Evolutionary conservation across 2,113 vertebrate species (phyloP), one percentile per base, ranked within the genome.

Genomic region (Tyrannus savana): DNA sequence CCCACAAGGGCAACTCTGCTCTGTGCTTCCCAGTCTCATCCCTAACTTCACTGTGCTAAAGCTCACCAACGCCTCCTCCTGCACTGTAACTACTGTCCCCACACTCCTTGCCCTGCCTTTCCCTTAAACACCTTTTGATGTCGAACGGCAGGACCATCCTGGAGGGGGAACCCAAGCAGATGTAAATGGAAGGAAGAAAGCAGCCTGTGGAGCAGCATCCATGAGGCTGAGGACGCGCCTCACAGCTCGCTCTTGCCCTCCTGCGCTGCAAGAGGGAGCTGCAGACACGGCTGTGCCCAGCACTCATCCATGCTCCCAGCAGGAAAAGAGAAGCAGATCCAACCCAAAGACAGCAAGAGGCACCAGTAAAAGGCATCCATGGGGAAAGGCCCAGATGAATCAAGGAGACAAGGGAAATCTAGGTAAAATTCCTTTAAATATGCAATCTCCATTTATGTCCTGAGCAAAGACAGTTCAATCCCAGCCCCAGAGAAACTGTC

Each of bases 191-290:
- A 58, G 71, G 82, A 75, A 42, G 62, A 60, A 69, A 82, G 39
- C 23, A 63, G 75, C 41, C 49, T 24, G 24, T 24, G 85, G 60
- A 91, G 58, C 75, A 79, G 83, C 31, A 55, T 42, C 41, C 49
- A 67, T 12, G 33, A 50, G 58, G 80, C 58, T 18, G 64, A 52
- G 59, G 35, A 71, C 13, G 16, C 0, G 19, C 42, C 84, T 84
- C 77, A 37, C 1, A 2, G 94, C 95, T 94, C 95, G 1, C 87
- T 95, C 84, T 96, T 96, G 96, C 97, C 97, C 95, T 92, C 97
- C 81, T 91, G 96, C 1, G 97, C 84, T 93, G 79, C 53, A 47
- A 90, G 87, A 81, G 35, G 86, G 86, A 95, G 87, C 78, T 96
- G 93, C 96, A 94, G 39, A 35, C n/a, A 28, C 35, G 49, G 62